These are phyloP conservation scores for Penaeus vannamei DNA, from an alignment of 1,140 invertebrate genomes.

Conservation along the genomic window DNA sequence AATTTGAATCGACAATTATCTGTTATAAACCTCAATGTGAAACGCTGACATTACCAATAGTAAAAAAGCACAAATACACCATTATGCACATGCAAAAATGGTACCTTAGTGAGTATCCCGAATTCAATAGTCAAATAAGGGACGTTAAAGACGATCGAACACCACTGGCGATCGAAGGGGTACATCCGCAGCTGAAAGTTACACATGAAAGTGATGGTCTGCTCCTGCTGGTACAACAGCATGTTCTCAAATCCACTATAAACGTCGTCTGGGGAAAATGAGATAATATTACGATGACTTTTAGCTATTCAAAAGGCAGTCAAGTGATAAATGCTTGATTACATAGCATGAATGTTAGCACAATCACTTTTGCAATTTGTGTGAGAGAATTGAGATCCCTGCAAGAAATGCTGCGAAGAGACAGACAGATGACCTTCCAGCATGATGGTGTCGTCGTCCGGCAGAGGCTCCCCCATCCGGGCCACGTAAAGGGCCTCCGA, in stretches of 20 bases:
- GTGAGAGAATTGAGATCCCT: neutral
- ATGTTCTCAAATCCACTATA: constrained; percentile 20
- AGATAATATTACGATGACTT: neutral
- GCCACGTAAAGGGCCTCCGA: constrained; percentile 16
- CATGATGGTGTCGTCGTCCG: constrained; percentile 50
- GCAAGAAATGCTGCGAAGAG: neutral
- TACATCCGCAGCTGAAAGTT: constrained; percentile 39
- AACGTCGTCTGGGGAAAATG: neutral
- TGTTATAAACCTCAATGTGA: no score
- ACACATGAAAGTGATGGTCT: constrained; percentile 37
- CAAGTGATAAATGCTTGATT: neutral
- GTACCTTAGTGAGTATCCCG: neutral
- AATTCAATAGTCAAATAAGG: constrained; percentile 12
- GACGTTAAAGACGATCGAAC: constrained; percentile 33
- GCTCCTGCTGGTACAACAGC: constrained; percentile 17
- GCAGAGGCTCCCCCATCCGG: neutral
- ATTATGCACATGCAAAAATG: no score
- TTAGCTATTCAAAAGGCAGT: neutral
- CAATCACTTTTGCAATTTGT: neutral
- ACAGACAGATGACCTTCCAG: constrained; percentile 23
- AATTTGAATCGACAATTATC: no score
- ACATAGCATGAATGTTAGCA: neutral
- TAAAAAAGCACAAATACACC: no score
- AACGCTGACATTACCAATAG: no score
- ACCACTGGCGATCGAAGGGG: constrained; percentile 37